These are phyloP conservation scores for Epistrophe eligans DNA, from an alignment of 2,888 invertebrate species.

Conservation along the genomic window DNA sequence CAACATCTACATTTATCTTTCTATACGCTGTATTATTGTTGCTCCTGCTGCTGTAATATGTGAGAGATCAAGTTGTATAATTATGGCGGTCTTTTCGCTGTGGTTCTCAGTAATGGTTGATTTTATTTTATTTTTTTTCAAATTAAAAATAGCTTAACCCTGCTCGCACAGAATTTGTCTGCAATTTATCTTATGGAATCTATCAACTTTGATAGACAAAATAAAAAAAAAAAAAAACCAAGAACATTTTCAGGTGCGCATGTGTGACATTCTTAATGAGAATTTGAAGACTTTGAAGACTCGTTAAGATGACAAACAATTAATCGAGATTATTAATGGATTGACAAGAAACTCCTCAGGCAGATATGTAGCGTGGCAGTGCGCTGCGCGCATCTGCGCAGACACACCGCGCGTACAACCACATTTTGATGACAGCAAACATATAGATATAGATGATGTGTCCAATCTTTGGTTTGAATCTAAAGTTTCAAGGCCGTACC, in stretches of 20 bases:
- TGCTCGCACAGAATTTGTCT: constrained; percentile 14
- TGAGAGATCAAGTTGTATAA: constrained; percentile 49
- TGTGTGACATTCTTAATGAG: constrained; percentile 30
- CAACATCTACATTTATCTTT: background rate
- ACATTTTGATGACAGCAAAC: constrained; percentile 26
- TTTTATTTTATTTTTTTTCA: constrained; percentile 16
- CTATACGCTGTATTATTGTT: background rate
- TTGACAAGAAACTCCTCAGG: constrained; percentile 32
- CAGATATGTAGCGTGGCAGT: background rate
- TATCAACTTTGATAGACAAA: constrained; percentile 14
- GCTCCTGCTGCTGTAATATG: background rate
- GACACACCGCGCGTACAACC: constrained; percentile 15
- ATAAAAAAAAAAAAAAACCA: constrained; percentile 14
- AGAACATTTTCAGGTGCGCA: constrained; percentile 21
- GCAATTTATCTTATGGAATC: constrained; percentile 56
- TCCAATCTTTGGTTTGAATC: constrained; percentile 43
- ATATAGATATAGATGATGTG: constrained; percentile 15
- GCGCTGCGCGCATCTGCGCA: background rate
- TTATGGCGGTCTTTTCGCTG: constrained; percentile 47
- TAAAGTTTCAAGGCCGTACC: constrained; percentile 60
- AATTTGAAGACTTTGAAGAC: constrained; percentile 24
- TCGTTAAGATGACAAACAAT: constrained; percentile 41
- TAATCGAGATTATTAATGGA: constrained; percentile 44
- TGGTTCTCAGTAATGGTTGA: constrained; percentile 29
- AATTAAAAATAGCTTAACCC: constrained; percentile 64